These are phyloP conservation scores for Chrysogorgia sp. DNA, from an alignment of 92 coral and sea anemone species.

Conservation along the genomic window DNA sequence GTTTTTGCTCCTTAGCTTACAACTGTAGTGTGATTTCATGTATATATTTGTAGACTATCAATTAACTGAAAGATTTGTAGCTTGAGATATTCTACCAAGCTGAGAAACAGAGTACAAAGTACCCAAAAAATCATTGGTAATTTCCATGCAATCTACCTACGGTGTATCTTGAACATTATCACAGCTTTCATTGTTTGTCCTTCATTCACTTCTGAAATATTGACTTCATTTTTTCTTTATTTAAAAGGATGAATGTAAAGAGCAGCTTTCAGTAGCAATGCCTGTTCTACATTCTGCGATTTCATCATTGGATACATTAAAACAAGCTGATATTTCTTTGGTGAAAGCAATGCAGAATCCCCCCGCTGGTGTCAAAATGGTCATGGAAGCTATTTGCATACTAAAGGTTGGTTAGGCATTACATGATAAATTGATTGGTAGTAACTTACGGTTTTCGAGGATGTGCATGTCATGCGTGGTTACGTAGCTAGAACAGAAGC, in stretches of 20 bases:
- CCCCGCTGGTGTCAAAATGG: conserved; percentile 98
- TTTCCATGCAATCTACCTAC: too few relatives aligned
- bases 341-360: conserved; percentile 92
- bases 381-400: conserved; percentile 97
- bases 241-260: conserved; percentile 93
- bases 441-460: too few relatives aligned
- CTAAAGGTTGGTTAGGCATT: conserved; percentile 69
- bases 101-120: too few relatives aligned
- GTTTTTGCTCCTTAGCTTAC: too few relatives aligned
- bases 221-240: neutral
- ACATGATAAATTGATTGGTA: too few relatives aligned
- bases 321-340: conserved; percentile 82
- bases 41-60: too few relatives aligned
- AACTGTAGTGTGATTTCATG: too few relatives aligned
- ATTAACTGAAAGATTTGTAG: too few relatives aligned
- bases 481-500: neutral
- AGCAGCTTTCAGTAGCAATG: conserved; percentile 92
- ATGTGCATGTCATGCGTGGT: neutral
- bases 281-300: conserved; percentile 96
- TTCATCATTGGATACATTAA: conserved; percentile 84
- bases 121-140: too few relatives aligned
- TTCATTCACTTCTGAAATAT: neutral
- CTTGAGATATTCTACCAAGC: too few relatives aligned
- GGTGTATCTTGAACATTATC: too few relatives aligned
- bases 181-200: too few relatives aligned